Evolutionary conservation across 2,113 vertebrate genomes (phyloP).

Genomic region (Nannospalax galili): DNA sequence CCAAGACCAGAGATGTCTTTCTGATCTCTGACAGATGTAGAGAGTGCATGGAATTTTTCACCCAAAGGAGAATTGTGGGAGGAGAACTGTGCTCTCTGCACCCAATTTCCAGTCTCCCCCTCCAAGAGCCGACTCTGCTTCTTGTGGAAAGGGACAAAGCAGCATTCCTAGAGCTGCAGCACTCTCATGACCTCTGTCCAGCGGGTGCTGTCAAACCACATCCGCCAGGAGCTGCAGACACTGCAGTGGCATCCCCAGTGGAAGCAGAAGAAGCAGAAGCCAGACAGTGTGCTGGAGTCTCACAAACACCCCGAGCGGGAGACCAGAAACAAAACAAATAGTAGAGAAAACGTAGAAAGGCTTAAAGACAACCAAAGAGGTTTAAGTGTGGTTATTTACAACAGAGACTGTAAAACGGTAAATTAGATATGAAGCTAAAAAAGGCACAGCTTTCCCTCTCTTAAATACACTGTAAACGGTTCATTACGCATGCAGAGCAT

Average conservation of each 20-base stretch:
- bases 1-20: slow-evolving; percentile 50
- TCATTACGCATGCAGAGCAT: slow-evolving; percentile 99
- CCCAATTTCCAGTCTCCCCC: not conserved
- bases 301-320: slow-evolving; percentile 78
- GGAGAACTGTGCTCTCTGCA: not conserved
- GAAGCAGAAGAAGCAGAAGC: slow-evolving; percentile 73
- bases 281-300: slow-evolving; percentile 75
- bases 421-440: slow-evolving; percentile 98
- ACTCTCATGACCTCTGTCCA: slow-evolving; percentile 62
- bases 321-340: slow-evolving; percentile 77
- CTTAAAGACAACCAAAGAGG: slow-evolving; percentile 91
- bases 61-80: slow-evolving; percentile 7
- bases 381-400: slow-evolving; percentile 97
- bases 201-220: slow-evolving; percentile 77
- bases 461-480: slow-evolving; percentile 99
- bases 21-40: slow-evolving; percentile 31
- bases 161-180: slow-evolving; percentile 51
- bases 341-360: slow-evolving; percentile 90
- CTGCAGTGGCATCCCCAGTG: slow-evolving; percentile 48
- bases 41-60: not conserved
- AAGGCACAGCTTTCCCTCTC: slow-evolving; percentile 99
- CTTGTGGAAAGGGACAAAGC: slow-evolving; percentile 56
- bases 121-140: not conserved
- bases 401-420: slow-evolving; percentile 96
- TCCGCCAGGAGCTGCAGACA: slow-evolving; percentile 74